A percentile compares a stretch with the other conserved stretches of the same genome.
Evolutionary conservation across 2,888 invertebrate genomes (phyloP).

Genomic region (Leptinotarsa peninsularis): DNA sequence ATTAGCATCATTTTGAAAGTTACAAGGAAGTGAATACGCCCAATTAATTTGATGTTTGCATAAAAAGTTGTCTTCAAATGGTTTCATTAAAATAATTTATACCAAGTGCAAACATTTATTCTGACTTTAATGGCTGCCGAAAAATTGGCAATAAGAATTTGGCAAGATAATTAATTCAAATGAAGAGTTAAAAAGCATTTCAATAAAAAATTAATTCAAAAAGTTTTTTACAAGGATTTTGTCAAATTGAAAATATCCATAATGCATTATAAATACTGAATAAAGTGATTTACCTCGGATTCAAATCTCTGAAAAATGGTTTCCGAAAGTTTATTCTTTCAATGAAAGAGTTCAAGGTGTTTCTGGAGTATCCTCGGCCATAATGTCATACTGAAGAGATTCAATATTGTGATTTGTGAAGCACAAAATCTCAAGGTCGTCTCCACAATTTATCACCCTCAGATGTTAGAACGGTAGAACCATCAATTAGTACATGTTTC

Average conservation of each 20-base stretch:
- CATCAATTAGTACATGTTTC: too few species aligned
- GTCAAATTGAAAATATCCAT: neutral
- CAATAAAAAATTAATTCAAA: neutral
- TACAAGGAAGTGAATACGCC: slow-evolving; percentile 36
- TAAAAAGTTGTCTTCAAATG: slow-evolving; percentile 27
- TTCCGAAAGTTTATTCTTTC: too few species aligned
- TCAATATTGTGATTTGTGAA: too few species aligned
- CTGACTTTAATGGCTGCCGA: neutral
- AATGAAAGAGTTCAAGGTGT: too few species aligned
- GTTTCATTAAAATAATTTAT: slow-evolving; percentile 17
- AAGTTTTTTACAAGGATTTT: neutral
- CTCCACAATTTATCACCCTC: too few species aligned
- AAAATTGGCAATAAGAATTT: neutral
- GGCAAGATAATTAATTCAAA: neutral
- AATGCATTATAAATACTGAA: too few species aligned
- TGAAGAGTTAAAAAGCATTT: neutral
- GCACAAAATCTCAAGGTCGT: too few species aligned
- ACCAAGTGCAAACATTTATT: slow-evolving; percentile 8
- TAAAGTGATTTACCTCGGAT: too few species aligned
- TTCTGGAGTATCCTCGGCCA: too few species aligned
- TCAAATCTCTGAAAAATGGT: too few species aligned
- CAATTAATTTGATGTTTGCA: slow-evolving; percentile 20
- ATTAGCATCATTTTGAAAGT: slow-evolving; percentile 33
- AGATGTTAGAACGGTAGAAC: too few species aligned
- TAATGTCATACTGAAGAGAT: too few species aligned